A percentile compares a stretch with the other conserved stretches of the same genome.
Conservation (phyloP, 2,888 invertebrate genomes). For the Pemphredon lugubris region DNA sequence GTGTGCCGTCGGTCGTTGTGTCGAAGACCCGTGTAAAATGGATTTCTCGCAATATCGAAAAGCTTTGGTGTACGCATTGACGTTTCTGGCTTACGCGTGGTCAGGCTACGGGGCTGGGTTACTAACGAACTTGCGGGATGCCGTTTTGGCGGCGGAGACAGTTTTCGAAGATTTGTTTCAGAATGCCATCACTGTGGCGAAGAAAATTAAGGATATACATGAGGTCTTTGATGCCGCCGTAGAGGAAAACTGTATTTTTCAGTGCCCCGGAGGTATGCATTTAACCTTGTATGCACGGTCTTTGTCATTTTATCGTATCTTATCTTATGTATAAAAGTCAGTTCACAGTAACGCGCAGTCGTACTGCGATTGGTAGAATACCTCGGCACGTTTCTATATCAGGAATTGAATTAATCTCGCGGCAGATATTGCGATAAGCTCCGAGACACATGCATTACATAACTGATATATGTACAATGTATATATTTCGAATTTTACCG, state of each 20-base stretch:
- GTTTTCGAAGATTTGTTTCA: slow-evolving; percentile 90
- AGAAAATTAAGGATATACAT: slow-evolving; percentile 88
- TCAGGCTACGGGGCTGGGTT: slow-evolving; percentile 91
- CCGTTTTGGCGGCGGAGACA: slow-evolving; percentile 90
- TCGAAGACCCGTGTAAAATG: slow-evolving; percentile 82
- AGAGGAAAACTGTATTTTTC: slow-evolving; percentile 90
- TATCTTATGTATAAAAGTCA: not conserved
- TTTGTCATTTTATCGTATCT: not conserved
- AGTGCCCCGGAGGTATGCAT: slow-evolving; percentile 89
- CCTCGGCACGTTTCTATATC: too few relatives aligned
- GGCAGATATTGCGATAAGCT: too few relatives aligned
- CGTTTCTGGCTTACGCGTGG: slow-evolving; percentile 90
- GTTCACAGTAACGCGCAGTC: not conserved
- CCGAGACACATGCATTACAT: too few relatives aligned
- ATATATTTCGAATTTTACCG: too few relatives aligned
- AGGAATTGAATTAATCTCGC: too few relatives aligned
- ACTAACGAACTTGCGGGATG: slow-evolving; percentile 88
- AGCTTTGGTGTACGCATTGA: slow-evolving; percentile 87
- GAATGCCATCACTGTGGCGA: slow-evolving; percentile 88
- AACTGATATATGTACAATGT: too few relatives aligned
- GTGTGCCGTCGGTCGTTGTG: slow-evolving; percentile 8
- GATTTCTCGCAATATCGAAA: slow-evolving; percentile 88
- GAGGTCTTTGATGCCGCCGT: slow-evolving; percentile 93
- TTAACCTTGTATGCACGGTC: not conserved
- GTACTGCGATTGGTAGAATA: too few relatives aligned